These are phyloP conservation scores for Carcina quercana DNA, from an alignment of 2,888 invertebrate genomes.

Conservation along the genomic window DNA sequence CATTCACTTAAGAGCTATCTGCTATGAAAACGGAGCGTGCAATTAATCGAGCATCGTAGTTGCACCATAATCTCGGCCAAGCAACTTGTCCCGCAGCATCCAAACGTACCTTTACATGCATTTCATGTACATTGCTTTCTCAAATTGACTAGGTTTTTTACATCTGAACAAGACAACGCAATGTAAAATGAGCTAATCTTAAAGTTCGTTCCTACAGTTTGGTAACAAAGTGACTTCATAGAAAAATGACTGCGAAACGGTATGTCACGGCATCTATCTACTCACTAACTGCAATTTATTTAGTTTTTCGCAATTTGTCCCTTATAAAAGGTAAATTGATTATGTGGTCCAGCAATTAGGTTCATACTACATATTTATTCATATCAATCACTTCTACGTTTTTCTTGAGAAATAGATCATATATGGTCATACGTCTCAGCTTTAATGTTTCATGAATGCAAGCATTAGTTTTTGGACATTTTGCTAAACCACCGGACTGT, in stretches of 20 bases:
- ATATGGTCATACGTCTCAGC: too few species aligned
- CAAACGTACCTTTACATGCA: constrained; percentile 19
- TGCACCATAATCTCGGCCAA: constrained; percentile 40
- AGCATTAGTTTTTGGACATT: too few species aligned
- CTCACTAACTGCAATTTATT: constrained; percentile 35
- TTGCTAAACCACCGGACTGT: too few species aligned
- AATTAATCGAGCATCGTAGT: constrained; percentile 53
- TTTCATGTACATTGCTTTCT: constrained; percentile 22
- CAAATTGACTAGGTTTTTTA: too few species aligned
- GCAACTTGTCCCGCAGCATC: constrained; percentile 24
- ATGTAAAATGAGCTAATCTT: too few species aligned
- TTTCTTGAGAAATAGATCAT: too few species aligned
- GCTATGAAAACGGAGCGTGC: constrained; percentile 43
- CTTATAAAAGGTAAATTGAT: constrained; percentile 16
- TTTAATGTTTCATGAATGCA: too few species aligned
- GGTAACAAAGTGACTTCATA: constrained; percentile 25
- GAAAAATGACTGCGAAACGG: constrained; percentile 45
- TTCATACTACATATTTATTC: too few species aligned
- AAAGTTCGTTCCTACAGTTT: too few species aligned
- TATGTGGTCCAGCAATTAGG: too few species aligned
- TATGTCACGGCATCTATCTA: constrained; percentile 47
- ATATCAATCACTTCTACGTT: too few species aligned
- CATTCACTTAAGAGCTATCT: constrained; percentile 34
- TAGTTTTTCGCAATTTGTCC: constrained; percentile 39
- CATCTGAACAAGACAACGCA: too few species aligned